phyloP scores from a whole-genome alignment of 2,113 vertebrate genomes.

The Anolis carolinensis region DNA sequence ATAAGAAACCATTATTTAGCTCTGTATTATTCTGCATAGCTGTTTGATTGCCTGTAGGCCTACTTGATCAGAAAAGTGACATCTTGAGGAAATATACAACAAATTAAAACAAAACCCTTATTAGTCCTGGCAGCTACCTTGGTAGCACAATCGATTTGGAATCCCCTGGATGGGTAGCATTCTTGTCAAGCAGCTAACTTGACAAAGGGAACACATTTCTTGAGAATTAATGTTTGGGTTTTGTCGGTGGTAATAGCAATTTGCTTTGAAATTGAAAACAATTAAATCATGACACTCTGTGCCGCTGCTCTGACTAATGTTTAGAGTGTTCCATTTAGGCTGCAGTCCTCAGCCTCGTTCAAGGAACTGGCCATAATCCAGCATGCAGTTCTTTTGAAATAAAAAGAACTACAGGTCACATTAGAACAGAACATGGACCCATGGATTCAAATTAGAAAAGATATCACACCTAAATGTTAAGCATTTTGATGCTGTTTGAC shows the following conservation, averaged over 20 bases:
- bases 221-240: constrained; percentile 56
- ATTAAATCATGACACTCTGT: constrained; percentile 53
- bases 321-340: background rate
- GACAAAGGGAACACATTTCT: constrained; percentile 54
- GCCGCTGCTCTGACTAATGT: constrained; percentile 5
- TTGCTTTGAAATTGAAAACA: constrained; percentile 56
- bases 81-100: constrained; percentile 65
- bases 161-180: constrained; percentile 58
- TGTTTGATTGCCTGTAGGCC: constrained; percentile 66
- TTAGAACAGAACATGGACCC: background rate
- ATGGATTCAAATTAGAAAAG: background rate
- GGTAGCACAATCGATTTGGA: constrained; percentile 67
- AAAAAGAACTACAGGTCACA: background rate
- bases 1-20: constrained; percentile 58
- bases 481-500: background rate
- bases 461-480: too few relatives aligned
- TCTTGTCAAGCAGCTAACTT: constrained; percentile 45
- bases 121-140: constrained; percentile 71
- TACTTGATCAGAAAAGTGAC: constrained; percentile 69
- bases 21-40: constrained; percentile 60
- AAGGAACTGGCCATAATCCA: background rate
- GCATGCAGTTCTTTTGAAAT: background rate
- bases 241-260: constrained; percentile 55
- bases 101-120: constrained; percentile 71
- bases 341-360: background rate